A percentile compares a stretch with the other conserved stretches of the same genome.
phyloP scores from a whole-genome alignment of 2,113 vertebrate species.

The Anolis sagrei region DNA sequence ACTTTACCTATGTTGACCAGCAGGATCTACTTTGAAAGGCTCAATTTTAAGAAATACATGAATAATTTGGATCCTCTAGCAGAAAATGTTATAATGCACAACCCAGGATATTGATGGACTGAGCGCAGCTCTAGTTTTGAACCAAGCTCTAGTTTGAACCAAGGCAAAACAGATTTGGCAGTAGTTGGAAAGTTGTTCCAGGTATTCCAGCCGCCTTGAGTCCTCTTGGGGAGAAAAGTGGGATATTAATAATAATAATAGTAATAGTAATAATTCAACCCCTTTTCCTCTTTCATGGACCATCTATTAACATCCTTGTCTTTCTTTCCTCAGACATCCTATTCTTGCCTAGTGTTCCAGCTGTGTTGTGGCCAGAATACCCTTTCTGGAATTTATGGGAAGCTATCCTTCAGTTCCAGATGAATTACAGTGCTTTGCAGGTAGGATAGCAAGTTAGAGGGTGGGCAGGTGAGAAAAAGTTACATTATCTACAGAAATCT shows the following conservation, averaged over 20 bases:
- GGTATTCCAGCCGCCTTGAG: no score
- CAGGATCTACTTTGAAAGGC: background rate
- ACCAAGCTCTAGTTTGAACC: no score
- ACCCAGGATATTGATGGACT: background rate
- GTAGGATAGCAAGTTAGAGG: conserved; percentile 71
- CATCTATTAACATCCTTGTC: background rate
- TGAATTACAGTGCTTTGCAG: conserved; percentile 90
- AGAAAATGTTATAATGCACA: background rate
- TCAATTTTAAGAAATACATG: background rate
- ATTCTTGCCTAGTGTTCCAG: conserved; percentile 96
- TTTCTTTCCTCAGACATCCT: conserved; percentile 85
- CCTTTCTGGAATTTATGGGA: conserved; percentile 98
- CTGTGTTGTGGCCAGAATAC: conserved; percentile 95
- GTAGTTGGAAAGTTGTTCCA: background rate
- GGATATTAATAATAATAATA: no score
- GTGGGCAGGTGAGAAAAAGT: background rate
- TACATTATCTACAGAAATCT: background rate
- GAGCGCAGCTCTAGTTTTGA: background rate
- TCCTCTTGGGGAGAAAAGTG: no score
- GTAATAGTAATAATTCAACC: no score
- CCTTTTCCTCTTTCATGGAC: background rate
- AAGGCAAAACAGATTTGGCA: no score
- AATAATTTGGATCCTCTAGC: background rate
- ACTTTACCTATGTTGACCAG: background rate
- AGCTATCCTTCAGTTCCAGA: conserved; percentile 92